Conservation (phyloP, 2,888 invertebrate genomes). For the Thysanoteuthis rhombus region DNA sequence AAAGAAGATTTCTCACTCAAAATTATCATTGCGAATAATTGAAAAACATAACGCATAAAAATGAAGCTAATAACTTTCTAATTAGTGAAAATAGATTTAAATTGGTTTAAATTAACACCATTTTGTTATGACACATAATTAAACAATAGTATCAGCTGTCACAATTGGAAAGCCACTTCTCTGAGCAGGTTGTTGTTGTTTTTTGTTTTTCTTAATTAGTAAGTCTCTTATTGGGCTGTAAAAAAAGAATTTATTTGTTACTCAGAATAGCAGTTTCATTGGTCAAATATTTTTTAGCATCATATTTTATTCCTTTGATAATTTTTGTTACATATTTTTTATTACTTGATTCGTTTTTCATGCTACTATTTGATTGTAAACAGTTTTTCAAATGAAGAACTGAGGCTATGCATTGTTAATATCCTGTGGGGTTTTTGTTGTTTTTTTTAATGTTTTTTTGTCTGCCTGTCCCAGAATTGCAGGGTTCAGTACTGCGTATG, state of each 20-base stretch:
- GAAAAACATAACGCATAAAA: neutral
- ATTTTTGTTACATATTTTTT: too few relatives aligned
- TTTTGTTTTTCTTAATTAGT: neutral
- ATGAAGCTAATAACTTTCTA: slow-evolving; percentile 12
- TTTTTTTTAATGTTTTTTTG: too few relatives aligned
- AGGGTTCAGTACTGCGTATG: too few relatives aligned
- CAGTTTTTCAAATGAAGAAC: too few relatives aligned
- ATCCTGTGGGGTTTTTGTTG: too few relatives aligned
- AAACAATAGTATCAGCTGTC: neutral
- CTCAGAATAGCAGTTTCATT: too few relatives aligned
- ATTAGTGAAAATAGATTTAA: neutral
- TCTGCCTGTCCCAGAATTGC: too few relatives aligned
- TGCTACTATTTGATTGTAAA: too few relatives aligned
- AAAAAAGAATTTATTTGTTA: neutral
- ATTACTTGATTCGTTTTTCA: too few relatives aligned
- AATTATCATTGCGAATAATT: neutral
- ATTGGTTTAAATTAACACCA: neutral
- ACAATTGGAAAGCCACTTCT: neutral
- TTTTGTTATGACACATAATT: neutral
- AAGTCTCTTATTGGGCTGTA: neutral
- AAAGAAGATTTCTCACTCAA: neutral
- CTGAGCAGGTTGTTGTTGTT: neutral
- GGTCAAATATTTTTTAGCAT: too few relatives aligned
- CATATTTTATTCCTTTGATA: too few relatives aligned
- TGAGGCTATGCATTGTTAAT: too few relatives aligned